phyloP scores from a whole-genome alignment of 1,140 invertebrate species.

The Steinernema khuongi region DNA sequence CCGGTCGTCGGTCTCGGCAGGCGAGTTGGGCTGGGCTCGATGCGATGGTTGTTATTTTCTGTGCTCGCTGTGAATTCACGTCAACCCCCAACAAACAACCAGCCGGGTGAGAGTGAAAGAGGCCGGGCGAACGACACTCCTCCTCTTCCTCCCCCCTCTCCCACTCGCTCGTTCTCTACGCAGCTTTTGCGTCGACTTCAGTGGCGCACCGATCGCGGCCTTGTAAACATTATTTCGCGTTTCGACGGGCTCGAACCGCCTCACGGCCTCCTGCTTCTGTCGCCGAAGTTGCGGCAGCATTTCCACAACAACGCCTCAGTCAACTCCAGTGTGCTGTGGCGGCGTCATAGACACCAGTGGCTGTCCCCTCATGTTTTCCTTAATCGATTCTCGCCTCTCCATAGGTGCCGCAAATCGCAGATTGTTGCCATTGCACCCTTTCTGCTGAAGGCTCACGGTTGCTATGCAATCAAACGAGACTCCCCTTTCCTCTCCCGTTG shows the following conservation, averaged over 20 bases:
- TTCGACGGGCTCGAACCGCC: constrained; percentile 7
- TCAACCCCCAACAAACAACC: constrained; percentile 16
- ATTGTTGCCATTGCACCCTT: too few species aligned
- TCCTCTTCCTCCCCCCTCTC: constrained; percentile 10
- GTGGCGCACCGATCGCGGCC: neutral
- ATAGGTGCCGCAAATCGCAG: neutral
- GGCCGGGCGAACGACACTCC: constrained; percentile 12
- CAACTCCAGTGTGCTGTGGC: neutral
- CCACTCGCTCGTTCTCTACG: neutral
- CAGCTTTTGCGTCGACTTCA: constrained; percentile 11
- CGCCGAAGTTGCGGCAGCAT: constrained; percentile 13
- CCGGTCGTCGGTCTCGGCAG: neutral
- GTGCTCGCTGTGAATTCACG: neutral
- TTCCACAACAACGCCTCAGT: constrained; percentile 14
- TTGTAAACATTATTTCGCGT: constrained; percentile 17
- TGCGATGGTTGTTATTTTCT: constrained; percentile 2
- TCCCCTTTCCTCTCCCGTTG: too few species aligned
- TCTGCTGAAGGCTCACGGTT: too few species aligned
- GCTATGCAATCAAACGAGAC: too few species aligned
- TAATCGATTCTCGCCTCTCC: neutral
- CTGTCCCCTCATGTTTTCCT: neutral
- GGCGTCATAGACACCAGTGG: neutral
- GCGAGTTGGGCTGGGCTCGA: neutral
- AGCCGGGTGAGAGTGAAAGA: constrained; percentile 13
- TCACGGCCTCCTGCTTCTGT: constrained; percentile 9